These are phyloP conservation scores for Propithecus perrieri DNA, from an alignment of 2,797 vertebrate genomes.

Conservation along the genomic window DNA sequence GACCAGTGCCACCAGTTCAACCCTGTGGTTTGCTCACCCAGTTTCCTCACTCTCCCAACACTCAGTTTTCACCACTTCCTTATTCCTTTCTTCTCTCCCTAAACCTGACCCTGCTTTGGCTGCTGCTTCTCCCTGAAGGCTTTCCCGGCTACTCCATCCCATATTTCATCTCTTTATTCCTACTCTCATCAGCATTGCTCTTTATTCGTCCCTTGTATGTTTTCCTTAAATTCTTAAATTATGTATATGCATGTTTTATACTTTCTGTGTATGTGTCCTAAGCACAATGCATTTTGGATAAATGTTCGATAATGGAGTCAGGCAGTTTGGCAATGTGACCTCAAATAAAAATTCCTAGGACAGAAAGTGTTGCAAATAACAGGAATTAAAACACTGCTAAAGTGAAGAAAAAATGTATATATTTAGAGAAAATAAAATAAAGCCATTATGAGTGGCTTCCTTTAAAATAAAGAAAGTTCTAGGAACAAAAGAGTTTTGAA, in stretches of 20 bases:
- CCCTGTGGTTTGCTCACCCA: not conserved
- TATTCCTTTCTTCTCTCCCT: not conserved
- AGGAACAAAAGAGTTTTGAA: conserved; percentile 33
- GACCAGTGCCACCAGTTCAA: not conserved
- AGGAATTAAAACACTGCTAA: conserved; percentile 18
- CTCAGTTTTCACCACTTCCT: not conserved
- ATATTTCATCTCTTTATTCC: not conserved
- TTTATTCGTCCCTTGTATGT: not conserved
- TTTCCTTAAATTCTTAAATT: conserved; percentile 4
- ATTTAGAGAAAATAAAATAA: conserved; percentile 35
- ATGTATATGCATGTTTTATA: not conserved
- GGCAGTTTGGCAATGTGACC: not conserved
- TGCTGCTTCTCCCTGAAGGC: not conserved
- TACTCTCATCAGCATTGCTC: not conserved
- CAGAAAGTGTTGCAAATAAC: not conserved
- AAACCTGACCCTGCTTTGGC: not conserved
- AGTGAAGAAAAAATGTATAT: not conserved
- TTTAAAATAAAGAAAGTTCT: conserved; percentile 20
- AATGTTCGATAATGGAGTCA: not conserved
- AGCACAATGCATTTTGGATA: not conserved
- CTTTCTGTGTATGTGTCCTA: not conserved
- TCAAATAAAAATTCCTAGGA: conserved; percentile 4
- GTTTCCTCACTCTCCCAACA: not conserved
- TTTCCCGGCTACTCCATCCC: not conserved
- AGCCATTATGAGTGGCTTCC: not conserved